phyloP scores from a whole-genome alignment of 1,140 invertebrate genomes.

The Phymastichus coffea region DNA sequence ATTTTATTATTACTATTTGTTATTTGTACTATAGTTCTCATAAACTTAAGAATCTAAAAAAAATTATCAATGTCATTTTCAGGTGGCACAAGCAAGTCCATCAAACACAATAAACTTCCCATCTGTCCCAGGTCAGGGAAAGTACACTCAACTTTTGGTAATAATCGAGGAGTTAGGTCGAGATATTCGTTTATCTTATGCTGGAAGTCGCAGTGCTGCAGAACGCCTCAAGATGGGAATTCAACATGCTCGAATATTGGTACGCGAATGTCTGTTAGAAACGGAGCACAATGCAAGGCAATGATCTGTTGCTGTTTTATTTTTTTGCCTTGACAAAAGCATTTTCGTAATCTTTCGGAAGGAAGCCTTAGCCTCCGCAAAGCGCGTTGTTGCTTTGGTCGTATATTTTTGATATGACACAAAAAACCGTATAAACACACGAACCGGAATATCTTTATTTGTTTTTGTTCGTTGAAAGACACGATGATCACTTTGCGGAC shows the following conservation, averaged over 20 bases:
- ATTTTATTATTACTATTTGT: neutral
- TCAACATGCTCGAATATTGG: slow-evolving; percentile 76
- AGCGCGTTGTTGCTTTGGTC: no score
- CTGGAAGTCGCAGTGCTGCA: slow-evolving; percentile 76
- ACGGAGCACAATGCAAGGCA: slow-evolving; percentile 73
- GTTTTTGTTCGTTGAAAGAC: no score
- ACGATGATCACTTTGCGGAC: no score
- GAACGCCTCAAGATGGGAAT: slow-evolving; percentile 79
- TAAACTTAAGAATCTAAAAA: no score
- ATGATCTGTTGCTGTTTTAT: slow-evolving; percentile 46
- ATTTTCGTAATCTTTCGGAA: slow-evolving; percentile 29
- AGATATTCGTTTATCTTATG: slow-evolving; percentile 79
- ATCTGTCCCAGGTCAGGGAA: slow-evolving; percentile 56
- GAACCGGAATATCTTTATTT: no score
- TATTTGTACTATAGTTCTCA: neutral
- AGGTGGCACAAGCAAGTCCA: slow-evolving; percentile 50
- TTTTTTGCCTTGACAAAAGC: slow-evolving; percentile 25
- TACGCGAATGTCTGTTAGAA: slow-evolving; percentile 80
- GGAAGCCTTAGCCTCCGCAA: slow-evolving; percentile 29
- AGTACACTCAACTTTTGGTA: slow-evolving; percentile 75
- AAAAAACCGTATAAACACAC: no score
- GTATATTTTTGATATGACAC: no score
- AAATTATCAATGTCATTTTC: no score
- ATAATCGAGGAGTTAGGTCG: slow-evolving; percentile 84
- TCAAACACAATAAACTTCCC: slow-evolving; percentile 52